Conservation (phyloP, 2,888 invertebrate species). For the Phlogophora meticulosa region DNA sequence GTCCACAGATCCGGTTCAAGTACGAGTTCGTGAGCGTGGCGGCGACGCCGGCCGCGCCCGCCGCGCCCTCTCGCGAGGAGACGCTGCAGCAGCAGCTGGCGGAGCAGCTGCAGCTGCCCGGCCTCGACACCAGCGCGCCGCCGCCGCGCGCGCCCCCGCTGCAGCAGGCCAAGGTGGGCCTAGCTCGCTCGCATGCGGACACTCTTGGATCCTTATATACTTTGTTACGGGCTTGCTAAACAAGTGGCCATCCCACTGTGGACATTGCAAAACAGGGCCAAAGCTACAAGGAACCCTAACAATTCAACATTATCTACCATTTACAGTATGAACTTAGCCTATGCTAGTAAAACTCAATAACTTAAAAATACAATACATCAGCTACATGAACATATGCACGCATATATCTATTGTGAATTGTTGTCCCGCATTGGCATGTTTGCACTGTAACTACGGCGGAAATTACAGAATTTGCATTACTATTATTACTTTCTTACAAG, state of each 20-base stretch:
- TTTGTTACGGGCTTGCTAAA: background rate
- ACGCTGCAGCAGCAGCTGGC: slow-evolving; percentile 96
- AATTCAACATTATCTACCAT: too few species aligned
- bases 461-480: too few species aligned
- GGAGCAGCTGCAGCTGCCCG: slow-evolving; percentile 95
- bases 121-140: slow-evolving; percentile 93
- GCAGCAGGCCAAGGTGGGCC: slow-evolving; percentile 54
- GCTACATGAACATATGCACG: too few species aligned
- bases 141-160: slow-evolving; percentile 74
- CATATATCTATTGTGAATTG: too few species aligned
- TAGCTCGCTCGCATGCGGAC: background rate
- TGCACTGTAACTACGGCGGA: too few species aligned
- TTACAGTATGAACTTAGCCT: too few species aligned
- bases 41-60: slow-evolving; percentile 92
- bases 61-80: slow-evolving; percentile 92
- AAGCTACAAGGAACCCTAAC: too few species aligned
- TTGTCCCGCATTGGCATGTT: too few species aligned
- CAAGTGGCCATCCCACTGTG: background rate
- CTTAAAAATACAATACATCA: too few species aligned
- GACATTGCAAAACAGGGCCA: background rate
- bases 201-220: background rate
- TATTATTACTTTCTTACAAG: too few species aligned
- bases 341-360: too few species aligned
- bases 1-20: slow-evolving; percentile 91
- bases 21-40: slow-evolving; percentile 89